Base-by-base conservation (phyloP, 2,888 invertebrate genomes). In the Orchesella flavescens region DNA sequence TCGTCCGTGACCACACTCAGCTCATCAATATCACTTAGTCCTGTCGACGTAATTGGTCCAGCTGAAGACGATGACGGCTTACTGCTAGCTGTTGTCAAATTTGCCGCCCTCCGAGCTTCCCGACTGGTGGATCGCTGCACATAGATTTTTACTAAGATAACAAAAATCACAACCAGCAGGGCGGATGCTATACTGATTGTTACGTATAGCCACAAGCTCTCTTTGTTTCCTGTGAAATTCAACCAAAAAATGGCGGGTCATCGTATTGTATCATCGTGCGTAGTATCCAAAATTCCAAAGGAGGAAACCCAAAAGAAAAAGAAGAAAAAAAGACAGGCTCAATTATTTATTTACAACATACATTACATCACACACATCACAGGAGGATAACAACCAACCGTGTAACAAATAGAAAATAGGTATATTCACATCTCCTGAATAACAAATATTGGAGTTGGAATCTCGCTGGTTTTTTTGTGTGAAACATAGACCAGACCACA, bases 141-240 rank as follows among this genome's bases (percentile, higher is more conserved):
- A 2, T 93, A 93, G 84, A 94, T 93, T 69, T 87, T 88, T 1
- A 86, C 84, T 1, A 87, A 63, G 61, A 95, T 93, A 82, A 95
- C 91, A 71, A 93, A 92, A 88, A 95, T 92, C 89, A 95, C 93
- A 1, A 96, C 91, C 5, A 96, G 90, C 44, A 95, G 91, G 15
- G 94, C 94, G 17, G 93, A 93, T 34, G 94, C 93, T 59, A 95
- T 93, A 86, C 94, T 95, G 87, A 95, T 93, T 87, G 95, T 94
- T 90, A 96, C 92, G 92, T 96, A 96, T 80, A 96, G 92, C 91
- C 95, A 95, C 90, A 96, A 93, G 88, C 94, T 93, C 90, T 95
- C 94, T 89, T 93, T 93, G 89, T 94, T 94, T 90, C 94, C 95
- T 95, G 93, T 3, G 87, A 86, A 59, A 81, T 63, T 77, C 75